Conservation (phyloP, 30 jellyfish, hydroid and myxozoan species). For the Haliclystus octoradiatus region DNA sequence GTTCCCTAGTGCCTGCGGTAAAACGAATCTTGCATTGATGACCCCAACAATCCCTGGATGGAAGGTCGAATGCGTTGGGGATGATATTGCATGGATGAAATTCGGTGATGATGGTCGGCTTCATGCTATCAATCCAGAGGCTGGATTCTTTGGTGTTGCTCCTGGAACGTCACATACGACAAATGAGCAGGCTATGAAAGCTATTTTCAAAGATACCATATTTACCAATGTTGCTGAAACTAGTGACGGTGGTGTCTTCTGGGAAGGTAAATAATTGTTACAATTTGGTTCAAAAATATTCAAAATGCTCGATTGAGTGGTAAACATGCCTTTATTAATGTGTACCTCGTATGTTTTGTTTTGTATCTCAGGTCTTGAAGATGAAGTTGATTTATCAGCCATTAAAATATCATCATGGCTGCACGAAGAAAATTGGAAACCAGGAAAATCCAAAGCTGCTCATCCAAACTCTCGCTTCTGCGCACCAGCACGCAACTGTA, state of each 20-base stretch:
- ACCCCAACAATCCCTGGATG: constrained; percentile 98
- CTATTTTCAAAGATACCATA: constrained; percentile 54
- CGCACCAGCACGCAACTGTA: constrained; percentile 91
- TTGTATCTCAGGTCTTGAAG: constrained; percentile 97
- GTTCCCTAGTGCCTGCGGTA: constrained; percentile 99
- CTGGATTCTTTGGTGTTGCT: constrained; percentile 98
- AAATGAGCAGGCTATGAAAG: constrained; percentile 75
- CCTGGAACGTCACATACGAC: constrained; percentile 95
- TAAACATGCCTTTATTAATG: no score
- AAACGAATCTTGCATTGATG: constrained; percentile 95
- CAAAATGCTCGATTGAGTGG: no score
- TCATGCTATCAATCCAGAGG: constrained; percentile 97
- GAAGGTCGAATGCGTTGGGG: constrained; percentile 98
- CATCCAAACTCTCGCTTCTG: constrained; percentile 99
- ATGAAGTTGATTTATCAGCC: constrained; percentile 61
- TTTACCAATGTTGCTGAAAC: constrained; percentile 92
- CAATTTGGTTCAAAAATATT: no score
- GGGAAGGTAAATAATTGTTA: constrained; percentile 98
- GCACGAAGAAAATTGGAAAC: constrained; percentile 79
- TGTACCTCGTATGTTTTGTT: no score
- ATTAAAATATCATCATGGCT: constrained; percentile 78
- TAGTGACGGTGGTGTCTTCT: constrained; percentile 89
- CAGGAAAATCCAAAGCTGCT: constrained; percentile 86
- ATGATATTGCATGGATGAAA: constrained; percentile 99
- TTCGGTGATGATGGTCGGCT: constrained; percentile 94